A percentile compares a stretch with the other conserved stretches of the same genome.
phyloP scores from a whole-genome alignment of 1,140 invertebrate genomes.

The Solen grandis region DNA sequence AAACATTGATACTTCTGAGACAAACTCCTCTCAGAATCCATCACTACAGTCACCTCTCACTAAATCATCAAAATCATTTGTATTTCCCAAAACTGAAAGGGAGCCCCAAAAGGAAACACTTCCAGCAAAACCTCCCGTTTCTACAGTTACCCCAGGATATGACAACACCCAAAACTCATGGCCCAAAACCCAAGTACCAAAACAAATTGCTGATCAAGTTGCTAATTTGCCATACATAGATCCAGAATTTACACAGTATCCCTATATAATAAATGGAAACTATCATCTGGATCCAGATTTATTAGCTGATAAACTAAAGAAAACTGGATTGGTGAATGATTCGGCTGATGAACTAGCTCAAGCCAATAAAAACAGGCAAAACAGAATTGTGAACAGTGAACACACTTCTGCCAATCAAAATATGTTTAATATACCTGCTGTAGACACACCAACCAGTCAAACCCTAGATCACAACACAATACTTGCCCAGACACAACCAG shows the following conservation, averaged over 20 bases:
- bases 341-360: slow-evolving; percentile 57
- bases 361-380: not conserved
- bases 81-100: slow-evolving; percentile 13
- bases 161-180: slow-evolving; percentile 34
- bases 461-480: slow-evolving; percentile 2
- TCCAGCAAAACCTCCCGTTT: not conserved
- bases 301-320: slow-evolving; percentile 73
- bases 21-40: slow-evolving; percentile 28
- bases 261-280: slow-evolving; percentile 70
- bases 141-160: slow-evolving; percentile 35
- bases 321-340: slow-evolving; percentile 71
- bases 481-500: no score
- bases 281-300: slow-evolving; percentile 75
- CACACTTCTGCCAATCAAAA: slow-evolving; percentile 31
- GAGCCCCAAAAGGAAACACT: not conserved
- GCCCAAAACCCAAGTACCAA: slow-evolving; percentile 28
- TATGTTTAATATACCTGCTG: not conserved
- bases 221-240: slow-evolving; percentile 47
- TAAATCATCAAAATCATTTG: slow-evolving; percentile 47
- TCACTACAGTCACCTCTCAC: slow-evolving; percentile 58
- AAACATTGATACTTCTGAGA: slow-evolving; percentile 50
- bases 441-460: not conserved
- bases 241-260: slow-evolving; percentile 64
- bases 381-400: not conserved
- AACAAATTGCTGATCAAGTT: slow-evolving; percentile 9